phyloP scores from a whole-genome alignment of 2,113 vertebrate genomes.

The Nestor notabilis region DNA sequence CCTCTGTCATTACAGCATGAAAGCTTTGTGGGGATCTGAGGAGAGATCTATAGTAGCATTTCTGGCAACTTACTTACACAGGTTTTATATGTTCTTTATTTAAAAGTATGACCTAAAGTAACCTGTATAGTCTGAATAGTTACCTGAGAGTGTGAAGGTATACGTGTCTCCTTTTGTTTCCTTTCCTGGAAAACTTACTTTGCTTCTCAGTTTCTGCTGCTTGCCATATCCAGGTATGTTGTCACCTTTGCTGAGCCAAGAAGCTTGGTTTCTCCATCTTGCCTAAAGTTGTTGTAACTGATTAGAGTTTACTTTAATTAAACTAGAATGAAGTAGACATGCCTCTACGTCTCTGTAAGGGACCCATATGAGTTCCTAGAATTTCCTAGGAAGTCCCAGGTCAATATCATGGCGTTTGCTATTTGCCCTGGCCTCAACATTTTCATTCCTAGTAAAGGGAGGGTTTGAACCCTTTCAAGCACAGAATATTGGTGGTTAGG shows the following conservation, averaged over 20 bases:
- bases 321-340: background rate
- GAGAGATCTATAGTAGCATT: background rate
- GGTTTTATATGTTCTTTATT: background rate
- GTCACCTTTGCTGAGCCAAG: background rate
- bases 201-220: background rate
- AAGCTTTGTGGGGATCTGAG: background rate
- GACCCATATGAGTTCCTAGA: background rate
- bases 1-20: background rate
- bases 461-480: background rate
- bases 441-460: background rate
- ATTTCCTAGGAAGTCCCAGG: background rate
- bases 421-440: background rate
- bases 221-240: background rate
- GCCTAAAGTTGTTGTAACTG: background rate
- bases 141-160: background rate
- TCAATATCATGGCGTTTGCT: background rate
- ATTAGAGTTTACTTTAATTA: background rate
- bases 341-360: accelerated
- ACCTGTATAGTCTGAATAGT: background rate
- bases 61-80: background rate
- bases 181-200: background rate
- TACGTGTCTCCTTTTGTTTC: background rate
- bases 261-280: background rate
- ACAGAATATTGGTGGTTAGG: background rate
- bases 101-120: background rate